Evolutionary conservation across 2,888 invertebrate genomes (phyloP).

Genomic region (Tyria jacobaeae): DNA sequence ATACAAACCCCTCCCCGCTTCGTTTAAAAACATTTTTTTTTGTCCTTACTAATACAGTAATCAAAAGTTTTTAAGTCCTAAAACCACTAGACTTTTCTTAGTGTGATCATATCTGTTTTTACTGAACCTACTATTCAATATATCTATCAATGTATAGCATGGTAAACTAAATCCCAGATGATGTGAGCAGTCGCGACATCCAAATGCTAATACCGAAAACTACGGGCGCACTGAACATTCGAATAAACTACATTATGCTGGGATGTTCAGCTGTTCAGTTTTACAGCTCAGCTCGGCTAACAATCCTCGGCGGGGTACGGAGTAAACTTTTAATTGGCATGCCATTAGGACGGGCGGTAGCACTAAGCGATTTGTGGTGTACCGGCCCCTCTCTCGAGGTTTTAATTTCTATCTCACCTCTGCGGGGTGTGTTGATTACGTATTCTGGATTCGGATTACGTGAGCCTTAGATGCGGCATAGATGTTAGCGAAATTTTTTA

Average conservation of each 20-base stretch:
- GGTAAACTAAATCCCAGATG: constrained; percentile 50
- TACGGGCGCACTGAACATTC: constrained; percentile 67
- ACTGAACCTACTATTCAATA: not conserved
- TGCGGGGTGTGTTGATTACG: constrained; percentile 66
- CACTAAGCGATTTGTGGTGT: constrained; percentile 87
- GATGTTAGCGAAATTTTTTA: constrained; percentile 20
- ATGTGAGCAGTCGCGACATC: constrained; percentile 66
- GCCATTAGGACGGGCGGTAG: constrained; percentile 84
- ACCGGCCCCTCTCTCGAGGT: constrained; percentile 81
- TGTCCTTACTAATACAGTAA: too few species aligned
- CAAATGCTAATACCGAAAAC: constrained; percentile 78
- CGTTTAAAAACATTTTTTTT: too few species aligned
- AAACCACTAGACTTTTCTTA: too few species aligned
- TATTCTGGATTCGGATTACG: constrained; percentile 56
- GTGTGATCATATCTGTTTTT: not conserved
- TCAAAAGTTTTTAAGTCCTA: too few species aligned
- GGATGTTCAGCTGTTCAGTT: constrained; percentile 80
- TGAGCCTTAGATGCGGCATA: constrained; percentile 27
- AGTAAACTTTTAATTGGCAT: constrained; percentile 86
- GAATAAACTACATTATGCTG: constrained; percentile 79
- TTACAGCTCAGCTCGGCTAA: constrained; percentile 78
- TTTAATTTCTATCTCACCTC: constrained; percentile 81
- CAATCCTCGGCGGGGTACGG: constrained; percentile 75
- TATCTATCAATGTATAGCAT: constrained; percentile 40
- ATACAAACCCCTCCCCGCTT: too few species aligned